phyloP scores from a whole-genome alignment of 53 echinoderm and acorn worm genomes.

The Actinopyga echinites region DNA sequence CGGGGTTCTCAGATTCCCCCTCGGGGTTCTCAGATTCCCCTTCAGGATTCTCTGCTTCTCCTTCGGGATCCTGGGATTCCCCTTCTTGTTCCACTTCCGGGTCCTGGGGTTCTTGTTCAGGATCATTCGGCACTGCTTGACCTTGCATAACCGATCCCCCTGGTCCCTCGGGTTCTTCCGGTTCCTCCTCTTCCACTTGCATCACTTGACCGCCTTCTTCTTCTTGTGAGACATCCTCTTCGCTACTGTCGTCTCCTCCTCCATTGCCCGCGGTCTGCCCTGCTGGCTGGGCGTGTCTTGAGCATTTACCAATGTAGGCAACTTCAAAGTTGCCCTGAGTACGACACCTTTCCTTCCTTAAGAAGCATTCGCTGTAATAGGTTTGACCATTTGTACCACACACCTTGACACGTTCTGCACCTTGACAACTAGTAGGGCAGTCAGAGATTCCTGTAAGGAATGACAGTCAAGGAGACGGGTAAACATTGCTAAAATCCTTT shows the following conservation, averaged over 20 bases:
- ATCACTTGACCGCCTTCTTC: background rate
- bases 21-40: no score
- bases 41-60: background rate
- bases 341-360: background rate
- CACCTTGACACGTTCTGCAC: conserved; percentile 6
- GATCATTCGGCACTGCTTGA: background rate
- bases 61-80: background rate
- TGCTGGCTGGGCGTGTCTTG: background rate
- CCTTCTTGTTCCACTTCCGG: background rate
- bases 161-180: background rate
- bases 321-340: background rate
- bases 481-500: no score
- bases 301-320: background rate
- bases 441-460: background rate
- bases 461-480: no score
- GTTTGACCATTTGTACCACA: conserved; percentile 24
- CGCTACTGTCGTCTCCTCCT: background rate
- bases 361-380: background rate
- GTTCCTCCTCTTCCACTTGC: background rate
- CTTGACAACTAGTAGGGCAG: background rate
- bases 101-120: background rate
- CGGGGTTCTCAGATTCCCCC: no score
- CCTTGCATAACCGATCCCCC: background rate
- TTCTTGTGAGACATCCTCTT: background rate
- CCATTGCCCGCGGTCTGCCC: background rate